Base-by-base conservation (phyloP, 2,888 invertebrate species). In the Leptura quadrifasciata region DNA sequence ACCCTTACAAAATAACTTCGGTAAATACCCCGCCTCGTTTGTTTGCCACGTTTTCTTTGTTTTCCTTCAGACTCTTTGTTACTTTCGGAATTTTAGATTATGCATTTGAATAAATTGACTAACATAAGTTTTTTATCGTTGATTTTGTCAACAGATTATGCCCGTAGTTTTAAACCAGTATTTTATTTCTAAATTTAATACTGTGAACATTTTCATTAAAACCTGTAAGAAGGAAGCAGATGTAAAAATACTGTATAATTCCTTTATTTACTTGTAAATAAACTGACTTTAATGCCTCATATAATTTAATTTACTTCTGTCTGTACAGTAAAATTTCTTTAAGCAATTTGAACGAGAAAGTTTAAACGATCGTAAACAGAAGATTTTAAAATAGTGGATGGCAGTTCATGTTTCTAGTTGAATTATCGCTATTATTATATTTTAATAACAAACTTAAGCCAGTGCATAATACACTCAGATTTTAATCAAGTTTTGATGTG, bases 1-100 rank as follows among this genome's bases (percentile, higher is more conserved):
- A 78, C 74, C 81, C 76, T 75, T 73, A 70, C 77, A 81, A 83
- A 83, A 84, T 82, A 84, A 84, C 76, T 80, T 80, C 74, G 78
- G 81, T 80, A 81, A 82, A 83, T 83, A 83, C 80, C 78, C 76
- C 61, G 64, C 77, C 72, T 72, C 72, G 75, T 76, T 79, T 77
- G 78, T 79, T 73, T 57, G 76, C 68, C 63, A 20, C 55, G 64
- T 71, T 76, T 74, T 72, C 76, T 80, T 80, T 80, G 76, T 82
- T 81, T 81, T 77, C 77, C 76, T 69, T 63, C 72, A 39, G 71
- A 69, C 76, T 78, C 74, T 75, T 76, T 75, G 79, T 76, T 76
- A 74, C 77, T 75, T 72, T 61, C 71, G 68, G 76, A 77, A 77
- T 79, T 80, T 77, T 58, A 68, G 68, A 76, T 57, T 39, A 55